phyloP scores from a whole-genome alignment of 2,888 invertebrate species.

The Lycocerus yunnanus region DNA sequence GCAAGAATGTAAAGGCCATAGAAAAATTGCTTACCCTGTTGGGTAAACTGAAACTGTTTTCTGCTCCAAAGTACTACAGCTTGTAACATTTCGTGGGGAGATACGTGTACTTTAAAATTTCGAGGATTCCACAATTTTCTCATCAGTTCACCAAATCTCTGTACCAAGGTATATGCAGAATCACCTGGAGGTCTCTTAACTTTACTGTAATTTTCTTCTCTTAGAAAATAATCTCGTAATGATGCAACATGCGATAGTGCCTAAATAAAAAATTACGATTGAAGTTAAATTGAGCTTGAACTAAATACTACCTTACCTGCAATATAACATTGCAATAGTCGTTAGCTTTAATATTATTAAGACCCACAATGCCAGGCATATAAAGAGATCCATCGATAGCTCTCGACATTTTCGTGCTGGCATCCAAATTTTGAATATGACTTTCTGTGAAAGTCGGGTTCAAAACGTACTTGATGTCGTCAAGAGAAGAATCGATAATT shows the following conservation, averaged over 20 bases:
- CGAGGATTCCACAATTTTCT: conserved; percentile 98
- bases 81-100: conserved; percentile 99
- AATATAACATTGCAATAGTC: conserved; percentile 99
- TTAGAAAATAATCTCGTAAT: conserved; percentile 90
- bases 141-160: conserved; percentile 92
- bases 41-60: conserved; percentile 96
- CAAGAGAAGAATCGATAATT: conserved; percentile 92
- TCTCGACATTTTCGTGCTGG: conserved; percentile 81
- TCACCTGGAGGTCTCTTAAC: conserved; percentile 95
- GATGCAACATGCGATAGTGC: conserved; percentile 95
- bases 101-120: conserved; percentile 99
- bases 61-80: conserved; percentile 96
- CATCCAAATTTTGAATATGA: conserved; percentile 83
- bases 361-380: conserved; percentile 94
- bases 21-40: conserved; percentile 72
- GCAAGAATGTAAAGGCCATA: no score
- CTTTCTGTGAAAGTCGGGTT: conserved; percentile 92
- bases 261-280: conserved; percentile 57
- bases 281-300: no score
- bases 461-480: conserved; percentile 97
- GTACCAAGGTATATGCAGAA: conserved; percentile 87
- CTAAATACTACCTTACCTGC: conserved; percentile 69
- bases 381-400: conserved; percentile 97
- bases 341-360: conserved; percentile 99
- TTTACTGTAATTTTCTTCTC: conserved; percentile 89